These are phyloP conservation scores for Crypturellus tataupa DNA, from an alignment of 2,797 vertebrate genomes.

Conservation along the genomic window DNA sequence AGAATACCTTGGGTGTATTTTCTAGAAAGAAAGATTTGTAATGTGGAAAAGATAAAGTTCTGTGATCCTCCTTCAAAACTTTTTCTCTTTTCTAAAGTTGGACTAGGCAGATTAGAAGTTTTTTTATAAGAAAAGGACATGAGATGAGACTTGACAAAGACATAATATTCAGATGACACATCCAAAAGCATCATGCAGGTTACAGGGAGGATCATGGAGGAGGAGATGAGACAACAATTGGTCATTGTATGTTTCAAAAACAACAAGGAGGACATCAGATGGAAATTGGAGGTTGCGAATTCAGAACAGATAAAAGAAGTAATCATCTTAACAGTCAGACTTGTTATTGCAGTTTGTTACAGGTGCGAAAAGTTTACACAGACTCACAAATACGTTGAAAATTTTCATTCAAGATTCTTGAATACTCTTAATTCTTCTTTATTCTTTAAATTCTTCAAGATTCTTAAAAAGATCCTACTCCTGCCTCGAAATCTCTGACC, in stretches of 20 bases:
- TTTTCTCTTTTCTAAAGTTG: neutral
- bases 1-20: neutral
- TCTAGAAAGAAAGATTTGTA: neutral
- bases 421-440: no score
- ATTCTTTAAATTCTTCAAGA: neutral
- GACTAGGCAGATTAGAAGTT: neutral
- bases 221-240: neutral
- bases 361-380: neutral
- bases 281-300: neutral
- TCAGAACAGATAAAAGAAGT: neutral
- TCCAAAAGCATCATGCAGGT: neutral
- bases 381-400: rapidly evolving
- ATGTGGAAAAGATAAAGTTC: neutral
- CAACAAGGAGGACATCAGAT: neutral
- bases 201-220: neutral
- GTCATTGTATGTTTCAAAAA: neutral
- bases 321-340: neutral
- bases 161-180: neutral
- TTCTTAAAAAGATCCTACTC: neutral
- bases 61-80: neutral
- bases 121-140: neutral
- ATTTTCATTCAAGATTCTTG: no score
- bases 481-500: no score
- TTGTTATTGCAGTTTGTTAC: neutral
- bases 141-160: rapidly evolving